phyloP scores from a whole-genome alignment of 2,888 invertebrate genomes.

The Lepeophtheirus nordmannii region DNA sequence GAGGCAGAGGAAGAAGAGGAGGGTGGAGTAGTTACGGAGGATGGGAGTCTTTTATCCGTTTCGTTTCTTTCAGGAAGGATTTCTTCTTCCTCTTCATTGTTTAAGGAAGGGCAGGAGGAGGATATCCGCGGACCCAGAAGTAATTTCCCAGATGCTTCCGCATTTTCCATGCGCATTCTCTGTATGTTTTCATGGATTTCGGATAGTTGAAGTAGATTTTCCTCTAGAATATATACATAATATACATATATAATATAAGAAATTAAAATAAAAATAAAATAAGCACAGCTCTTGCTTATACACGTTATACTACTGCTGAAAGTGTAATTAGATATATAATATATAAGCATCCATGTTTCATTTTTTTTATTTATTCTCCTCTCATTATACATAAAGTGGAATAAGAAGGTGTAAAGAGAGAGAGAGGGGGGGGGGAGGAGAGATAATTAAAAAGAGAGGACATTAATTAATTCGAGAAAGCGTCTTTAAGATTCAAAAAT shows the following conservation, averaged over 20 bases:
- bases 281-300: too few relatives aligned
- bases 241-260: conserved; percentile 1
- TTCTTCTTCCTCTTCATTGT: background rate
- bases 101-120: background rate
- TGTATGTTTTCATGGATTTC: conserved; percentile 59
- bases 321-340: too few relatives aligned
- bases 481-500: too few relatives aligned
- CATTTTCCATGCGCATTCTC: conserved; percentile 48
- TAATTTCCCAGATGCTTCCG: conserved; percentile 21
- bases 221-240: conserved; percentile 41
- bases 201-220: conserved; percentile 56
- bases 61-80: background rate
- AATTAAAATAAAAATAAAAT: background rate
- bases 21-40: background rate
- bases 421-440: too few relatives aligned
- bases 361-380: too few relatives aligned
- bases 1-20: conserved; percentile 3
- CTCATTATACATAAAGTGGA: too few relatives aligned
- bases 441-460: too few relatives aligned
- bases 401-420: too few relatives aligned
- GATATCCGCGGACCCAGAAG: background rate
- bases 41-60: background rate
- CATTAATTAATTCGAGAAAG: too few relatives aligned
- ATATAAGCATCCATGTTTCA: too few relatives aligned
- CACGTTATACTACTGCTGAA: too few relatives aligned